A percentile compares a stretch with the other conserved stretches of the same genome.
phyloP scores from a whole-genome alignment of 2,113 vertebrate genomes.

The Microtus montanus region DNA sequence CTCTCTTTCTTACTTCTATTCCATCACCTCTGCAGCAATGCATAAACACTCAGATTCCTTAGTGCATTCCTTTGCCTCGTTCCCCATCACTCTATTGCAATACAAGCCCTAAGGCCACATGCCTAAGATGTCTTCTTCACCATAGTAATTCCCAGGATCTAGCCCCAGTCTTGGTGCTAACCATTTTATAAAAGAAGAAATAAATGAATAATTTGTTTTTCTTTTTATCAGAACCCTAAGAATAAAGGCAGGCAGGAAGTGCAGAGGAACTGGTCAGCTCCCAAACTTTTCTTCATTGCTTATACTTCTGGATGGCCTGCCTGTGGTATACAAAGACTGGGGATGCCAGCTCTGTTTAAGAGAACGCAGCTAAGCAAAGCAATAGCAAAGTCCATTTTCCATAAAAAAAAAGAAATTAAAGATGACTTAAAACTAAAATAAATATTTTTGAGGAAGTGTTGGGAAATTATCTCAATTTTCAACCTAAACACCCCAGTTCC shows the following conservation, averaged over 20 bases:
- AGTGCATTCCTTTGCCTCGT: not conserved
- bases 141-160: not conserved
- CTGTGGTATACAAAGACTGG: not conserved
- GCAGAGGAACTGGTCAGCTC: not conserved
- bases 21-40: not conserved
- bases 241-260: not conserved
- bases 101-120: not conserved
- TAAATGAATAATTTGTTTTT: constrained; percentile 56
- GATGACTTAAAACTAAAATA: constrained; percentile 52
- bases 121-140: not conserved
- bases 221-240: constrained; percentile 14
- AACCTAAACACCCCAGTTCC: constrained; percentile 61
- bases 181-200: constrained; percentile 64
- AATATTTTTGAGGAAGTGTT: constrained; percentile 62
- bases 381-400: constrained; percentile 18
- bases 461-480: constrained; percentile 71
- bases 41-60: not conserved
- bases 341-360: constrained; percentile 57
- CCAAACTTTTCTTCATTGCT: not conserved
- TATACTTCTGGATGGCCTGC: not conserved
- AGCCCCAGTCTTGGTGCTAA: not conserved
- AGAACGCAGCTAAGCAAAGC: not conserved
- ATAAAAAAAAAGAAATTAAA: not conserved
- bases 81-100: not conserved
- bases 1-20: not conserved